Evolutionary conservation across 1,140 invertebrate species (phyloP).

Genomic region (Drosophila ananassae): DNA sequence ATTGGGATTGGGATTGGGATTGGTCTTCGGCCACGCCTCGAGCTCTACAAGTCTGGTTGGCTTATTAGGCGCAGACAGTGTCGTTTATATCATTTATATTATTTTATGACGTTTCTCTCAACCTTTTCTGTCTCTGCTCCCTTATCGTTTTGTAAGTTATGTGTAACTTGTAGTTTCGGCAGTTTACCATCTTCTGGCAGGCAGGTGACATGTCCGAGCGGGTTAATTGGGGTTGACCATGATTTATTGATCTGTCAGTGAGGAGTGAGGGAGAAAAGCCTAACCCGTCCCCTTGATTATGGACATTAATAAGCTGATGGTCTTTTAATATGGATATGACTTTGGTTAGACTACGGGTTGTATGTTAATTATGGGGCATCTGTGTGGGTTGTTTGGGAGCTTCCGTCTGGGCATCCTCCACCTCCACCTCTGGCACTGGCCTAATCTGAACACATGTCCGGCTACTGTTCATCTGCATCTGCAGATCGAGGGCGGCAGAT

Average conservation of each 20-base stretch:
- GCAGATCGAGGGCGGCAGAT: slow-evolving; percentile 61
- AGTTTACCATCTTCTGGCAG: slow-evolving; percentile 19
- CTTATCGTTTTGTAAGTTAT: slow-evolving; percentile 32
- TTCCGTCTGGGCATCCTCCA: slow-evolving; percentile 26
- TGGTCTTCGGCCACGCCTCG: slow-evolving; percentile 26
- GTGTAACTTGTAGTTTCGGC: slow-evolving; percentile 64
- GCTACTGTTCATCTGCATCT: slow-evolving; percentile 59
- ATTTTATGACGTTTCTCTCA: slow-evolving; percentile 68
- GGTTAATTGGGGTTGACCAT: slow-evolving; percentile 76
- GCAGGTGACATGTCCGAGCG: slow-evolving; percentile 68
- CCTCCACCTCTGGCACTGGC: background rate
- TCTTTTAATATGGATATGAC: slow-evolving; percentile 68
- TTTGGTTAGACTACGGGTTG: slow-evolving; percentile 20
- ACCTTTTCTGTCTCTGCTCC: slow-evolving; percentile 14
- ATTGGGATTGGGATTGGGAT: slow-evolving; percentile 25
- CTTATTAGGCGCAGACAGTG: slow-evolving; percentile 81
- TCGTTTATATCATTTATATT: slow-evolving; percentile 83
- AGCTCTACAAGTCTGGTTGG: slow-evolving; percentile 6
- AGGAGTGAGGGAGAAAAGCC: slow-evolving; percentile 38
- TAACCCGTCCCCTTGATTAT: slow-evolving; percentile 60
- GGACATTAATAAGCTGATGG: slow-evolving; percentile 65
- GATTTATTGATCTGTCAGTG: slow-evolving; percentile 71
- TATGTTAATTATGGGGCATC: slow-evolving; percentile 62
- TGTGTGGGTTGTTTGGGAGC: slow-evolving; percentile 21
- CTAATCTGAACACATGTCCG: slow-evolving; percentile 57